Evolutionary conservation across 2,888 invertebrate genomes (phyloP).

Genomic region (Pyrrhosoma nymphula): DNA sequence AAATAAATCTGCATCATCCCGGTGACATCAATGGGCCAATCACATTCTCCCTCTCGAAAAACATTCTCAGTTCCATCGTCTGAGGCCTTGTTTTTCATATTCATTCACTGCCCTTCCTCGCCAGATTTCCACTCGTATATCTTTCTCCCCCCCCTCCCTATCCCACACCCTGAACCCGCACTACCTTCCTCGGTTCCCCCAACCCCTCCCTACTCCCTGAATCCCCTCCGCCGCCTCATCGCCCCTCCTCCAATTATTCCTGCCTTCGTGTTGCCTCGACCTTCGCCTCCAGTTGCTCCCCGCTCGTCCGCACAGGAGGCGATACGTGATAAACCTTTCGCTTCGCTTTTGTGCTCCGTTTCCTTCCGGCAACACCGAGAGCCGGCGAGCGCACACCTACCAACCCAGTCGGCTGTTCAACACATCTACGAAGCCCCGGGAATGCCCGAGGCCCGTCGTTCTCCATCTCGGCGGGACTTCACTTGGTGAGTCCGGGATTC

Average conservation of each 20-base stretch:
- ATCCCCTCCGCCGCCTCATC: not conserved
- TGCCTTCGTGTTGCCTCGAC: not conserved
- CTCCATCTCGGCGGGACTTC: not conserved
- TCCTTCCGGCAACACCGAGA: not conserved
- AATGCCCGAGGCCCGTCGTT: not conserved
- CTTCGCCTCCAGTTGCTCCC: not conserved
- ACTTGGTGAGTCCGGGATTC: not conserved
- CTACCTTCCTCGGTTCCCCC: not conserved
- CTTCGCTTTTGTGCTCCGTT: not conserved
- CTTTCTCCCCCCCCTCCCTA: not conserved
- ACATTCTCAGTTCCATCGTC: too few relatives aligned
- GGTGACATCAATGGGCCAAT: too few relatives aligned
- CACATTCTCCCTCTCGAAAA: too few relatives aligned
- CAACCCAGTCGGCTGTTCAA: not conserved
- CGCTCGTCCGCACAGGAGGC: not conserved
- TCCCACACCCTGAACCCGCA: too few relatives aligned
- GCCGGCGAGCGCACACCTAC: not conserved
- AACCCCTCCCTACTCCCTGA: not conserved
- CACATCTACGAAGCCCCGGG: not conserved
- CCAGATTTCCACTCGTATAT: not conserved
- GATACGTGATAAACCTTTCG: not conserved
- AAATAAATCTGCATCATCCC: too few relatives aligned
- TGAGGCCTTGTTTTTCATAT: too few relatives aligned
- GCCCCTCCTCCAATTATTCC: not conserved
- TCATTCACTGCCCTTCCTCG: not conserved